Conservation (phyloP, 2,888 invertebrate species). For the Dugesia japonica region DNA sequence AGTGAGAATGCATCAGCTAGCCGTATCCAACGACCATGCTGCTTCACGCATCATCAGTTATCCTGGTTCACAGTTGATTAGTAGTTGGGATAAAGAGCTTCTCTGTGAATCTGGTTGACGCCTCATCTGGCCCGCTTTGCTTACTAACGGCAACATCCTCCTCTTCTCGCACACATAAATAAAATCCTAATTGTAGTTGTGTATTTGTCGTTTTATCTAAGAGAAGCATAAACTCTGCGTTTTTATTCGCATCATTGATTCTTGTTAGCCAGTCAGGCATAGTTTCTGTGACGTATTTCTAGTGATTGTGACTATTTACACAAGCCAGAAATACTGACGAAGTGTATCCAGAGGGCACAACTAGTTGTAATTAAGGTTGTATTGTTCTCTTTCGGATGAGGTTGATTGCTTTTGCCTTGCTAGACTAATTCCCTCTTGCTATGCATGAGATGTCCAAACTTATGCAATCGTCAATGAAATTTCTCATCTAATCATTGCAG, state of each 20-base stretch:
- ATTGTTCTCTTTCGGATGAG: slow-evolving; percentile 20
- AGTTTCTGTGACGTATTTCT: slow-evolving; percentile 15
- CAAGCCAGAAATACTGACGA: slow-evolving; percentile 16
- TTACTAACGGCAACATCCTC: slow-evolving; percentile 6
- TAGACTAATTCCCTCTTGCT: slow-evolving; percentile 16
- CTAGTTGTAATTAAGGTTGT: slow-evolving; percentile 20
- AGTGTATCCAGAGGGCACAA: slow-evolving; percentile 14
- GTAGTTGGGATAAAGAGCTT: slow-evolving; percentile 20
- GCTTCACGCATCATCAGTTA: slow-evolving; percentile 20
- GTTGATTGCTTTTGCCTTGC: slow-evolving; percentile 16
- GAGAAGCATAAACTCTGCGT: slow-evolving; percentile 20
- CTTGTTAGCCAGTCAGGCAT: slow-evolving; percentile 16
- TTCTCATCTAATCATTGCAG: slow-evolving; percentile 15
- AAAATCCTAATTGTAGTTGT: slow-evolving; percentile 13
- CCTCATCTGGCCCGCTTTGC: slow-evolving; percentile 20
- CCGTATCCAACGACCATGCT: slow-evolving; percentile 15
- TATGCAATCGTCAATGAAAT: slow-evolving; percentile 15
- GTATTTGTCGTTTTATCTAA: slow-evolving; percentile 11
- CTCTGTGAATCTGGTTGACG: slow-evolving; percentile 16
- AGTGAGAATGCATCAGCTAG: slow-evolving; percentile 16
- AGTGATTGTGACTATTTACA: slow-evolving; percentile 6
- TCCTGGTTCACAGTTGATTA: slow-evolving; percentile 20
- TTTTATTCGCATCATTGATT: slow-evolving; percentile 20
- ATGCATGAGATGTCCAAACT: slow-evolving; percentile 20
- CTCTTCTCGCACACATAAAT: slow-evolving; percentile 16